Evolutionary conservation across 2,113 vertebrate species (phyloP).

Genomic region (Trochalopteron elliotii): DNA sequence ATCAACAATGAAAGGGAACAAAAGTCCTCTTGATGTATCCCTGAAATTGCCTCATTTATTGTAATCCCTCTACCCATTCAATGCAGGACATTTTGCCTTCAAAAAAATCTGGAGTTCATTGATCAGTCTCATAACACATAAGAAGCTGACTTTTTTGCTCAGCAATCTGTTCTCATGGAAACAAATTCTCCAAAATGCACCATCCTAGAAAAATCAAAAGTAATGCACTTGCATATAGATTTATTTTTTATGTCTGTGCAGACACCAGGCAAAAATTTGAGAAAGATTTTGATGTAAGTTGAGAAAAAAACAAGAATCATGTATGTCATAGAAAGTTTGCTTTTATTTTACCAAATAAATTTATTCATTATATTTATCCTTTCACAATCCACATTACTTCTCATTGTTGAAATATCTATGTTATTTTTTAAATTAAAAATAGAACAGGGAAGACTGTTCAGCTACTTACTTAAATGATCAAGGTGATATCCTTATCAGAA

Average conservation of each 20-base stretch:
- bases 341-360: not conserved
- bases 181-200: constrained; percentile 17
- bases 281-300: not conserved
- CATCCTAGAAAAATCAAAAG: constrained; percentile 29
- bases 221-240: constrained; percentile 18
- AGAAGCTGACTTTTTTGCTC: not conserved
- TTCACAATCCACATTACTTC: not conserved
- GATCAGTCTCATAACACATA: not conserved
- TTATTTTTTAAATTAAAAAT: not conserved
- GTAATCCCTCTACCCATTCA: not conserved
- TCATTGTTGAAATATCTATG: not conserved
- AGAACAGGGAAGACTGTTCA: not conserved
- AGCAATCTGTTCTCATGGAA: constrained; percentile 51
- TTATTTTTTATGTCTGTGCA: not conserved
- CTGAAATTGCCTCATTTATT: not conserved
- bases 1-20: not conserved
- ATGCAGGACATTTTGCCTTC: not conserved
- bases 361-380: not conserved
- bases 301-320: not conserved
- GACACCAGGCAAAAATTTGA: not conserved
- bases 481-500: not conserved
- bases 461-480: not conserved
- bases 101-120: not conserved
- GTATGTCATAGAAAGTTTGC: not conserved
- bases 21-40: not conserved